Conservation (phyloP, 2,888 invertebrate genomes). For the Mimas tiliae region DNA sequence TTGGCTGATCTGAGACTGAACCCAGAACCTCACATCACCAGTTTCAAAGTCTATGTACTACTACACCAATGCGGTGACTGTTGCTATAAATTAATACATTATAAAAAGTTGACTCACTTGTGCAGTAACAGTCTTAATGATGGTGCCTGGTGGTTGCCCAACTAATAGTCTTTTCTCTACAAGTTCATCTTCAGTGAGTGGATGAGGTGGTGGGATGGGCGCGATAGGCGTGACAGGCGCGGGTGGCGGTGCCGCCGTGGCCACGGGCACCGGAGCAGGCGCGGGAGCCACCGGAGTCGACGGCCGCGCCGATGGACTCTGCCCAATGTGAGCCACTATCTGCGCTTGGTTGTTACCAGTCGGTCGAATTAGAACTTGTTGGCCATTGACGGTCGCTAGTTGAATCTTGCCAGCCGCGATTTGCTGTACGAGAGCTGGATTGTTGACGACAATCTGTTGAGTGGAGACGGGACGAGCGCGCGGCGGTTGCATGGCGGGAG, state of each 20-base stretch:
- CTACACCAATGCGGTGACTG: not conserved
- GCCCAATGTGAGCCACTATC: constrained; percentile 89
- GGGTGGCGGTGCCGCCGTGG: constrained; percentile 39
- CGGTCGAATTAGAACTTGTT: constrained; percentile 92
- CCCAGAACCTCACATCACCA: too few relatives aligned
- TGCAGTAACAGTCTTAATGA: constrained; percentile 94
- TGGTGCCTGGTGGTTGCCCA: constrained; percentile 93
- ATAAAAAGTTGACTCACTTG: constrained; percentile 73
- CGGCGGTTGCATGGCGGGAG: constrained; percentile 48
- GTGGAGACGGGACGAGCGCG: constrained; percentile 66
- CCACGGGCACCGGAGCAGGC: constrained; percentile 41
- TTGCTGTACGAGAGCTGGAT: constrained; percentile 91
- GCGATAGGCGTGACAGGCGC: constrained; percentile 30
- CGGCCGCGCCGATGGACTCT: constrained; percentile 63
- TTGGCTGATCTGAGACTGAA: too few relatives aligned
- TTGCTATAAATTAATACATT: not conserved
- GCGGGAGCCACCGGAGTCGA: constrained; percentile 42
- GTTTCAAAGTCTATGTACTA: too few relatives aligned
- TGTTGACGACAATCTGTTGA: constrained; percentile 91
- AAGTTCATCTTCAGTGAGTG: constrained; percentile 77
- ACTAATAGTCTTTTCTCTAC: constrained; percentile 90
- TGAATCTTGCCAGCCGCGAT: constrained; percentile 93
- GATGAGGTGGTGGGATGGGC: constrained; percentile 41
- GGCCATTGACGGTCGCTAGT: constrained; percentile 93
- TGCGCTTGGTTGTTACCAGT: constrained; percentile 92